Base-by-base conservation (phyloP, 1,140 invertebrate species). In the Dendroctonus valens region DNA sequence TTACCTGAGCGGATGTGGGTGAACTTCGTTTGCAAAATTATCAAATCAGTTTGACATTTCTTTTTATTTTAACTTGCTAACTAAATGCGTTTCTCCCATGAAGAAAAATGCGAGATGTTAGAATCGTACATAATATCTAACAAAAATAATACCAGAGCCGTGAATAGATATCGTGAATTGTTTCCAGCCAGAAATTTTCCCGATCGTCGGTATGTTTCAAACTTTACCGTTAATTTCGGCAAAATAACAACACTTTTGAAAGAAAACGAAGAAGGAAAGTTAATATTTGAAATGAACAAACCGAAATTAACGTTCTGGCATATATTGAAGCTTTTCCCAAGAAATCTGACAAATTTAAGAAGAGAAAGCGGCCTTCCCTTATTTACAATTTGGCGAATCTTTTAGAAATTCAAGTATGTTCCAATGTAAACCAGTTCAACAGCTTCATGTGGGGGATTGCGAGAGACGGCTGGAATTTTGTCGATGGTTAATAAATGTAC, bases 401-500 rank as follows among this genome's bases (percentile, higher is more conserved):
- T 44, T 7, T 7, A 44, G 7, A 44, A 44, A 44, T 44, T 44
- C 42, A 44, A n/a, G 7, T n/a, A n/a, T n/a, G n/a, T n/a, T 44
- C n/a, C n/a, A 44, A 44, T 7, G 7, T 44, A 44, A 7, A 44
- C 42, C 7, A 44, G 7, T 44, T 44, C 42, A n/a, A 7, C 42
- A 44, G n/a, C 7, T 44, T 44, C 7, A 44, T 44, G 42, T 7
- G n/a, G 42, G n/a, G 7, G n/a, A n/a, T 44, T 44, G 7, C 42
- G 42, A 44, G 42, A 44, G 42, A 44, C 7, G 42, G n/a, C 42
- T 44, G 7, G 42, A 44, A 44, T 44, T 44, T 44, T 44, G 42
- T 44, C 42, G 42, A 44, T 44, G 42, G 42, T 44, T 44, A 44
- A 44, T 44, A 44, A 44, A 44, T 44, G n/a, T 44, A 44, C 42